Base-by-base conservation (phyloP, 2,113 vertebrate genomes). In the Serinus canaria region DNA sequence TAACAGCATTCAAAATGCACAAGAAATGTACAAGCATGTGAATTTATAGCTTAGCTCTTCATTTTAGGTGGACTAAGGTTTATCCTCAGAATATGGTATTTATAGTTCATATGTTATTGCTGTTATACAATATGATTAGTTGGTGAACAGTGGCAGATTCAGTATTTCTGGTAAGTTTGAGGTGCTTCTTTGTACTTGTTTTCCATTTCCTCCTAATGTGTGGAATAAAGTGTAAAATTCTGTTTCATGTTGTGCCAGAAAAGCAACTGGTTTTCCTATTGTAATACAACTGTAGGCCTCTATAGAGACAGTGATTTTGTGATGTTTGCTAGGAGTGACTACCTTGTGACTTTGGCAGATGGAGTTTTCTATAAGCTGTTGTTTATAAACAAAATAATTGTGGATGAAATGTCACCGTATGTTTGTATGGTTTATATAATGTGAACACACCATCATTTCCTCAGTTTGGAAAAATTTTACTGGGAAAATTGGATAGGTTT, bases 321-420 rank as follows among this genome's bases (percentile, higher is more conserved):
- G 39, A 82, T 92, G 11, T 94, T 95, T 97, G 64, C 93, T 95
- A 46, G 73, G 47, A 49, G 21, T 86, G 89, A 76, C 93, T 97
- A 55, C 44, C 52, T 89, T 87, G 72, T 96, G 94, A 90, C 75
- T 96, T 96, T 76, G 80, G 93, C 96, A 98, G 97, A 96, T 95
- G 86, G 84, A 89, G 85, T 92, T 93, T 79, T 55, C 87, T 75
- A 58, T 96, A 96, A 97, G 62, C 75, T 50, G 83, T 89, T 96
- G 94, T 97, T 97, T 96, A 92, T 92, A 95, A 96, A 90, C 93
- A 95, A 93, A 97, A 96, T 67, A 87, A 79, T 92, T 96, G 94
- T 83, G 96, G 93, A 96, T 94, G 58, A 97, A 97, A 97, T 95
- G 90, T 96, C 96, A 97, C 92, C 67, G 33, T 97, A 96, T 96